A percentile compares a stretch with the other conserved stretches of the same genome.
Evolutionary conservation across 2,888 invertebrate species (phyloP).

Genomic region (Xestia xanthographa): DNA sequence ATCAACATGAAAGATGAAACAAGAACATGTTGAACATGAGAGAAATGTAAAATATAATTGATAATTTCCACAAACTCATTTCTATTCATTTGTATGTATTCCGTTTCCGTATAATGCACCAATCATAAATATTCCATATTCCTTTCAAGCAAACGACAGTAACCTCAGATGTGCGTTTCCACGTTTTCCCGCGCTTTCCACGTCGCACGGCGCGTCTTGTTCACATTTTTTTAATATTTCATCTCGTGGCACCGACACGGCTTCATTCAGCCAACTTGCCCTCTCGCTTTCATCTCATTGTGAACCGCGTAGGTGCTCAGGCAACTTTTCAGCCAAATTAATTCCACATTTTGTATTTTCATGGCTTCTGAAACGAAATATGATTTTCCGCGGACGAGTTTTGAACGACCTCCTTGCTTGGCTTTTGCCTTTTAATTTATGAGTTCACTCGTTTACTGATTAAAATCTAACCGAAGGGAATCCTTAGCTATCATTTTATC

Average conservation of each 20-base stretch:
- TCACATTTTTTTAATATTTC: constrained; percentile 85
- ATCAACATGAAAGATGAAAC: too few species aligned
- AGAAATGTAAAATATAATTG: too few species aligned
- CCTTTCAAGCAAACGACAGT: constrained; percentile 48
- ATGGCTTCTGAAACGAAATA: constrained; percentile 86
- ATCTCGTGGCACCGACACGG: constrained; percentile 79
- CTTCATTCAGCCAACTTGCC: constrained; percentile 85
- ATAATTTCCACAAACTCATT: constrained; percentile 2
- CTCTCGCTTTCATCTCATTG: constrained; percentile 89
- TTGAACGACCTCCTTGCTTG: constrained; percentile 78
- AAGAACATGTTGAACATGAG: too few species aligned
- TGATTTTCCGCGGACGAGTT: constrained; percentile 83
- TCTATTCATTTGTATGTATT: constrained; percentile 9
- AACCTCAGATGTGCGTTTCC: constrained; percentile 52
- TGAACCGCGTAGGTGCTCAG: constrained; percentile 72
- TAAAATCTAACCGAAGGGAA: constrained; percentile 52
- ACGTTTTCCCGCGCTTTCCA: constrained; percentile 61
- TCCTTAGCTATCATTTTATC: constrained; percentile 43
- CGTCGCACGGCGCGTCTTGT: constrained; percentile 59
- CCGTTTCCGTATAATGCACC: background rate
- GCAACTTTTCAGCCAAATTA: constrained; percentile 89
- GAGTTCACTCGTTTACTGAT: constrained; percentile 55
- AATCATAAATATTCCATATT: constrained; percentile 49
- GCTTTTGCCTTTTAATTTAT: constrained; percentile 82
- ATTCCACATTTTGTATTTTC: constrained; percentile 84